These are phyloP conservation scores for Daphoenositta chrysoptera DNA, from an alignment of 2,113 vertebrate genomes.

Conservation along the genomic window DNA sequence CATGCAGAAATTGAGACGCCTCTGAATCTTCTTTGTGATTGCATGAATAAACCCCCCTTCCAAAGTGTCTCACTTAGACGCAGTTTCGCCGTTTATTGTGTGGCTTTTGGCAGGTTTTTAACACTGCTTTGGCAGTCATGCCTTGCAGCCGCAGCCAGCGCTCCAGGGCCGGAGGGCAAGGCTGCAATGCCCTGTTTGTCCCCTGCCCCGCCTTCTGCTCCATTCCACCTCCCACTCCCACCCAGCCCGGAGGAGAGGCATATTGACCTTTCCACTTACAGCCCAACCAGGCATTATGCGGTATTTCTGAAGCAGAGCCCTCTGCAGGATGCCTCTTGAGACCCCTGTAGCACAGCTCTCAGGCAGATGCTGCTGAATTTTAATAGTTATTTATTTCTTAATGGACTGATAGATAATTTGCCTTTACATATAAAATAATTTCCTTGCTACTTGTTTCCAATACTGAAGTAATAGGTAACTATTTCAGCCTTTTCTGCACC, in stretches of 20 bases:
- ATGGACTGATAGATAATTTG: not conserved
- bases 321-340: not conserved
- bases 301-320: not conserved
- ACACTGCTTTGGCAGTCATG: not conserved
- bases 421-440: not conserved
- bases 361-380: not conserved
- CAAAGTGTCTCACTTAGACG: not conserved
- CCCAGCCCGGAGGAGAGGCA: not conserved
- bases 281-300: rapidly evolving
- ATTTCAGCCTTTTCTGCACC: not conserved
- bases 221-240: not conserved
- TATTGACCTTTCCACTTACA: not conserved
- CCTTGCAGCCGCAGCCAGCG: rapidly evolving
- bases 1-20: not conserved
- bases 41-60: not conserved
- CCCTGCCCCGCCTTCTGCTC: not conserved
- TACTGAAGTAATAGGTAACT: not conserved
- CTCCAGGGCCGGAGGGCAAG: not conserved
- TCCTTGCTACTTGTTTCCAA: not conserved
- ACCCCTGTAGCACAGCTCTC: not conserved
- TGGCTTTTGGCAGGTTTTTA: conserved; percentile 1
- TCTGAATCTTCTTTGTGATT: not conserved
- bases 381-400: not conserved
- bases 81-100: not conserved
- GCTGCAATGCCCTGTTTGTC: not conserved